Conservation (phyloP, 1,140 invertebrate species). For the Delia radicum region DNA sequence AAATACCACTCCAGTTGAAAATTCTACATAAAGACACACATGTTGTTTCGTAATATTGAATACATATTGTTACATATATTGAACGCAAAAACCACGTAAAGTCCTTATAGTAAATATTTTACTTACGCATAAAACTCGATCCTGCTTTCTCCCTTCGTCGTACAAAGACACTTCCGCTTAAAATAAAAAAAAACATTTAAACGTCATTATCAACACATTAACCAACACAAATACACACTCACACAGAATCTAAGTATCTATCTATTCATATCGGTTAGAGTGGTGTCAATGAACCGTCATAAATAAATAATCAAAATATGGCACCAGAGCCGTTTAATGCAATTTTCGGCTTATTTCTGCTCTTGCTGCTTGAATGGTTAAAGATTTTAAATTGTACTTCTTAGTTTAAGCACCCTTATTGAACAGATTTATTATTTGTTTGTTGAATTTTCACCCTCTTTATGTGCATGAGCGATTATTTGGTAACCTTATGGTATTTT, state of each 20-base stretch:
- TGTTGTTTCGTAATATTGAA: not conserved
- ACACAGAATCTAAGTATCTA: not conserved
- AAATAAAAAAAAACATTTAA: slow-evolving; percentile 25
- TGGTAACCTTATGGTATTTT: slow-evolving; percentile 11
- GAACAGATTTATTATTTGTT: not conserved
- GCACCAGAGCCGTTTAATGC: slow-evolving; percentile 27
- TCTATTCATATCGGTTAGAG: not conserved
- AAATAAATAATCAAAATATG: slow-evolving; percentile 28
- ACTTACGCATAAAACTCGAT: not conserved
- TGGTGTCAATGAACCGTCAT: slow-evolving; percentile 6
- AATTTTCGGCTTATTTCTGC: slow-evolving; percentile 17
- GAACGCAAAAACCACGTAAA: not conserved
- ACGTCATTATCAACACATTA: slow-evolving; percentile 30
- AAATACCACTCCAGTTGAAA: too few species aligned
- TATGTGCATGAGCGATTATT: not conserved
- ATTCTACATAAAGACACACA: not conserved
- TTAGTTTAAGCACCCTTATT: not conserved
- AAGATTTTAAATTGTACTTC: not conserved
- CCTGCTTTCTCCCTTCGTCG: too few species aligned
- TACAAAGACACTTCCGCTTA: too few species aligned
- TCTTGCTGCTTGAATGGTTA: not conserved
- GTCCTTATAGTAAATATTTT: not conserved
- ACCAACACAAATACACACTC: too few species aligned
- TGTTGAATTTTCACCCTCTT: not conserved
- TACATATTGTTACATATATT: not conserved